Evolutionary conservation across 2,113 vertebrate species (phyloP).

Genomic region (Mormoops blainvillei): DNA sequence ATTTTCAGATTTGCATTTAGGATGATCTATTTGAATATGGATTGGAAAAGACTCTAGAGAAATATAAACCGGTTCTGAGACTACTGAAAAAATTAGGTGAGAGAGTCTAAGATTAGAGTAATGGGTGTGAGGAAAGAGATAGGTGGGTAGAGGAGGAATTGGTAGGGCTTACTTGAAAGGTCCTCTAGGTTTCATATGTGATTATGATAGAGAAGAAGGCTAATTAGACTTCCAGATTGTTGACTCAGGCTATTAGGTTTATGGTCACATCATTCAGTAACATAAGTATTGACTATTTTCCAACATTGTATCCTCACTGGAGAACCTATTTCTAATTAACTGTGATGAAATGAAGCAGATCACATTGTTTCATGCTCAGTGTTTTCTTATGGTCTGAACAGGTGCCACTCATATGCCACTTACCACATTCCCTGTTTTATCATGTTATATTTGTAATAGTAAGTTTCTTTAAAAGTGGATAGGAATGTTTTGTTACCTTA

Average conservation of each 20-base stretch:
- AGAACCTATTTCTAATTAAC: not conserved
- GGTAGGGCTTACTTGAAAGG: not conserved
- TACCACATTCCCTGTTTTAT: not conserved
- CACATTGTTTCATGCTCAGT: not conserved
- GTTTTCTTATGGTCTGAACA: not conserved
- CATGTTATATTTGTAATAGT: not conserved
- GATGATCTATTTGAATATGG: not conserved
- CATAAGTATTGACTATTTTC: not conserved
- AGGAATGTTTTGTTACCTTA: not conserved
- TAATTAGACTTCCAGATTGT: not conserved
- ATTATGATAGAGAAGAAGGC: not conserved
- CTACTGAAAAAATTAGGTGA: not conserved
- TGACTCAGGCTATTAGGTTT: not conserved
- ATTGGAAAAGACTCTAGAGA: not conserved
- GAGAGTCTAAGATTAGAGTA: not conserved
- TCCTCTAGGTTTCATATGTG: not conserved
- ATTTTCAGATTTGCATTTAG: not conserved
- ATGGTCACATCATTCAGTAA: not conserved
- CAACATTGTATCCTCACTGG: not conserved
- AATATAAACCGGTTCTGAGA: not conserved
- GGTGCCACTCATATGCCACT: not conserved
- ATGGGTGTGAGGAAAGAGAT: not conserved
- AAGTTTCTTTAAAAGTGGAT: not conserved
- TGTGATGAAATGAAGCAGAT: not conserved
- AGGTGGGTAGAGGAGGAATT: not conserved